Conservation (phyloP, 1,140 invertebrate genomes). For the Geopemphigus sp. region DNA sequence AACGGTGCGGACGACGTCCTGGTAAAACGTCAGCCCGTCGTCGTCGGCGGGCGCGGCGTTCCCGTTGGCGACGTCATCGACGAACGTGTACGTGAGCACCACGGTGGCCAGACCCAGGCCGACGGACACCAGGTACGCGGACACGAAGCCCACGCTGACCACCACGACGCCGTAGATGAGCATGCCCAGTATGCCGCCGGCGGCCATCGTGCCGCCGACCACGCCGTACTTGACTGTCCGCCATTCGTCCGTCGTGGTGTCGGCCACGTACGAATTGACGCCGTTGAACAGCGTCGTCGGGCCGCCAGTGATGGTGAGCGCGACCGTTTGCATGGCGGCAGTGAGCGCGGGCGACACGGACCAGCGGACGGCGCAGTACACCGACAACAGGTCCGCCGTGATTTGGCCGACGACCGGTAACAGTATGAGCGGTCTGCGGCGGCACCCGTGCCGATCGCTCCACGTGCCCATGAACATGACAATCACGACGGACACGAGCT, state of each 20-base stretch:
- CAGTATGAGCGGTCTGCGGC: constrained; percentile 57
- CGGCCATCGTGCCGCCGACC: not conserved
- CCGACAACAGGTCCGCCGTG: not conserved
- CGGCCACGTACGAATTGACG: constrained; percentile 32
- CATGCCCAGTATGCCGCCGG: constrained; percentile 22
- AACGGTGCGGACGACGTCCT: not conserved
- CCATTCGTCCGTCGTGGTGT: constrained; percentile 23
- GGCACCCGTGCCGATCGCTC: constrained; percentile 52
- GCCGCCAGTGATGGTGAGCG: not conserved
- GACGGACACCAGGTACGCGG: constrained; percentile 8
- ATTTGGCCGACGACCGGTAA: constrained; percentile 54
- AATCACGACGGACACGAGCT: constrained; percentile 52
- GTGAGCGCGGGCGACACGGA: constrained; percentile 22
- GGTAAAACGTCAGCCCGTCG: not conserved
- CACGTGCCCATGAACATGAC: constrained; percentile 53
- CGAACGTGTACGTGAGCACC: not conserved
- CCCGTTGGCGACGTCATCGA: not conserved
- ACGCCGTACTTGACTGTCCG: constrained; percentile 22
- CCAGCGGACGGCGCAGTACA: constrained; percentile 30
- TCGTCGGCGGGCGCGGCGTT: not conserved
- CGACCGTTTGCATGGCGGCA: not conserved
- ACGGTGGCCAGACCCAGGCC: not conserved
- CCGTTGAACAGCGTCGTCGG: constrained; percentile 24
- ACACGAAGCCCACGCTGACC: not conserved
- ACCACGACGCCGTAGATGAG: constrained; percentile 1